A percentile compares a stretch with the other conserved stretches of the same genome.
Evolutionary conservation across 2,113 vertebrate species (phyloP).

Genomic region (Clarias macrocephalus): DNA sequence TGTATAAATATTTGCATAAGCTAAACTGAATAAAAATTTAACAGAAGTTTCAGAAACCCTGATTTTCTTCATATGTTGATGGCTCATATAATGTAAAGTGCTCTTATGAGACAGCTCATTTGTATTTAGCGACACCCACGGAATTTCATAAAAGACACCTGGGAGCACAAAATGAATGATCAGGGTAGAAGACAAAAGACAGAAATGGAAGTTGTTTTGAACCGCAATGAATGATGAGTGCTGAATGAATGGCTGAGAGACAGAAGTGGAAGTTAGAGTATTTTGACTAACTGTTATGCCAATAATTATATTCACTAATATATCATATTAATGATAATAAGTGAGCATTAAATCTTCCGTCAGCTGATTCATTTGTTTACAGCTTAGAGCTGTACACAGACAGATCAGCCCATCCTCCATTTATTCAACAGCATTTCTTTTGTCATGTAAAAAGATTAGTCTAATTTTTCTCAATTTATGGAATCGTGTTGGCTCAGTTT

Average conservation of each 20-base stretch:
- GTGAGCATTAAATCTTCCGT: not conserved
- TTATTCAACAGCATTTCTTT: not conserved
- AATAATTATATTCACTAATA: not conserved
- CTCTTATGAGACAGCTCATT: not conserved
- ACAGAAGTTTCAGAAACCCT: not conserved
- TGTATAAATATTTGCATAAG: not conserved
- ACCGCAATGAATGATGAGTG: too few relatives aligned
- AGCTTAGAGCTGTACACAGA: not conserved
- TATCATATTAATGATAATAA: not conserved
- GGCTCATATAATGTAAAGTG: not conserved
- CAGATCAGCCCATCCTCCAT: not conserved
- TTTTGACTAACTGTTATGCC: not conserved
- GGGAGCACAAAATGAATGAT: not conserved
- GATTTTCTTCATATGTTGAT: not conserved
- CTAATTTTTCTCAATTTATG: not conserved
- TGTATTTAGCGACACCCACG: not conserved
- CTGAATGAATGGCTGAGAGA: not conserved
- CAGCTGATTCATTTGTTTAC: not conserved
- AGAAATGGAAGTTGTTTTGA: not conserved
- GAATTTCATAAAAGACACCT: not conserved
- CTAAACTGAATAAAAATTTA: not conserved
- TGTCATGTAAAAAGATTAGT: not conserved
- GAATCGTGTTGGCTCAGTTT: not conserved
- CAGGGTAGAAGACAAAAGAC: not conserved
- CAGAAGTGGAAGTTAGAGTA: not conserved